These are phyloP conservation scores for Dasysyrphus tricinctus DNA, from an alignment of 2,888 invertebrate genomes.

Conservation along the genomic window DNA sequence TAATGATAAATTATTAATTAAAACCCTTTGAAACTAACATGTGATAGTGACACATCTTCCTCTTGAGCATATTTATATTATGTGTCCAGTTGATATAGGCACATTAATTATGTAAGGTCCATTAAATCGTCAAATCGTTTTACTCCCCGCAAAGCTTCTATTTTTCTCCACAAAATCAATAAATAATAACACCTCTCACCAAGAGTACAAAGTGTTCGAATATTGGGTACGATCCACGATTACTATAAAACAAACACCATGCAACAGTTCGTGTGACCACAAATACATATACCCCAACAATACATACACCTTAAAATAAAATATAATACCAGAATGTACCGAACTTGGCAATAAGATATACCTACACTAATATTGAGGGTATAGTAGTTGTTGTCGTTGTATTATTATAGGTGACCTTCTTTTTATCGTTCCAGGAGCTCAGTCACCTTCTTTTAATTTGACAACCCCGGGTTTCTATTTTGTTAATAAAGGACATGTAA, in stretches of 20 bases:
- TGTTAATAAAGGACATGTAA: slow-evolving; percentile 66
- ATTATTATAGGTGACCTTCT: slow-evolving; percentile 8
- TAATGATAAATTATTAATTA: background rate
- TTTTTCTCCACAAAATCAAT: slow-evolving; percentile 5
- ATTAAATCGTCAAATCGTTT: slow-evolving; percentile 12
- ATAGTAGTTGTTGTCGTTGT: background rate
- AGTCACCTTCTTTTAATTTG: slow-evolving; percentile 24
- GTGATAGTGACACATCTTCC: slow-evolving; percentile 7
- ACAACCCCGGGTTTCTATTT: slow-evolving; percentile 34
- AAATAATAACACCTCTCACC: slow-evolving; percentile 2
- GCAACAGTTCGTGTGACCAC: slow-evolving; percentile 50
- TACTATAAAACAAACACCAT: slow-evolving; percentile 33
- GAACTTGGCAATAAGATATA: slow-evolving; percentile 19
- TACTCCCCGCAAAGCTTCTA: background rate
- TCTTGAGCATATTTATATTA: slow-evolving; percentile 7
- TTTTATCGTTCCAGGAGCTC: slow-evolving; percentile 37
- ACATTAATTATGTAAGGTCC: slow-evolving; percentile 7
- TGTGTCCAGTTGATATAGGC: background rate
- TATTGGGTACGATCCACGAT: slow-evolving; percentile 47
- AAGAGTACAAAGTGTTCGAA: slow-evolving; percentile 20
- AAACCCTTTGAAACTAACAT: background rate
- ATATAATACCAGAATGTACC: background rate
- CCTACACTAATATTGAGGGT: background rate
- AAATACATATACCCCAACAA: slow-evolving; percentile 19
- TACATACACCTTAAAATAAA: slow-evolving; percentile 1